Evolutionary conservation across 2,113 vertebrate genomes (phyloP), one percentile per base, ranked within the genome.

Genomic region (Notothenia rossii): DNA sequence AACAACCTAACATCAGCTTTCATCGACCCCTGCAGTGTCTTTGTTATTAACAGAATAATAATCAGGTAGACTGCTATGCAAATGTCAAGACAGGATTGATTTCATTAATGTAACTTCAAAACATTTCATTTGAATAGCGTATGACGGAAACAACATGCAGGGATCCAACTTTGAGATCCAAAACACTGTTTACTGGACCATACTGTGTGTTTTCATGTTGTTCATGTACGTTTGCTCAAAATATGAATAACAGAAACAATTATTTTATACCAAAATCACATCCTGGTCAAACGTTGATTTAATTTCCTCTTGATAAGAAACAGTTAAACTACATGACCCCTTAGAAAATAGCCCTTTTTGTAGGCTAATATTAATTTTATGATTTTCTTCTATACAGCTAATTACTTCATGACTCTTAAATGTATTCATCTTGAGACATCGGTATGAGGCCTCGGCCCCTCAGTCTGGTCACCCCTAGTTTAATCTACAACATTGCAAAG

Each of bases 91-190:
- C 61, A 48, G 17, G 17, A 36, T 7, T 7, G 6, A 29, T 67
- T 55, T 54, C 14, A 18, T 1, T 29, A 18, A 33, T 7, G 53
- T 33, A 20, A 29, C 29, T 29, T 29, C 29, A 29, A 4, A 4
- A 25, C 49, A 59, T 40, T 25, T 63, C 15, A 58, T 70, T 40
- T 40, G 36, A 40, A 40, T 40, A 40, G 36, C 10, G 43, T 79
- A 62, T 66, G 70, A 72, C 55, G 75, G 65, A 78, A 84, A 84
- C 59, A 75, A 72, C 53, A 22, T 22, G 22, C 22, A 48, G 60
- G 8, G 45, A 79, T 72, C 40, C 20, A 82, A 54, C 58, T 75
- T 7, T 40, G 6, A 40, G 7, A 40, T 40, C 36, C 36, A 40
- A 40, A 40, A 40, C 36, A 40, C 36, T 40, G 36, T 40, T 40